These are phyloP conservation scores for Scrobipalpa costella DNA, from an alignment of 2,888 invertebrate species.

Conservation along the genomic window DNA sequence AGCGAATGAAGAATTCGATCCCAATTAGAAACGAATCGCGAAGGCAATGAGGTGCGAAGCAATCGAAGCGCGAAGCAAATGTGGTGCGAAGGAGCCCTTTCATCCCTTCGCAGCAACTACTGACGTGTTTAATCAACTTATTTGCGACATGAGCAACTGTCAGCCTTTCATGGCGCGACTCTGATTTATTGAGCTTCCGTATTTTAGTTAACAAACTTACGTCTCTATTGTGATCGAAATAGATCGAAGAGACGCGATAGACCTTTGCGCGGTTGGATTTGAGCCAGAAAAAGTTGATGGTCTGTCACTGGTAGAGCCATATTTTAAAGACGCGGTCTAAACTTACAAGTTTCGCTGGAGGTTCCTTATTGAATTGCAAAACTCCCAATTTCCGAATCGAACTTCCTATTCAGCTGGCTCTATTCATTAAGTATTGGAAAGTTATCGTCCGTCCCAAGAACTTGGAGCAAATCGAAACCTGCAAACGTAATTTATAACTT, in stretches of 20 bases:
- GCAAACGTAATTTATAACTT: constrained; percentile 30
- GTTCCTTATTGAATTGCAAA: constrained; percentile 1
- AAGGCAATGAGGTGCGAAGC: constrained; percentile 19
- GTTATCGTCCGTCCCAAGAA: constrained; percentile 9
- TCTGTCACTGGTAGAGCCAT: neutral
- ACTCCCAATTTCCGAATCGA: constrained; percentile 10
- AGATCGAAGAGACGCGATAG: constrained; percentile 11
- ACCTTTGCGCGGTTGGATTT: neutral
- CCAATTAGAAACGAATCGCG: constrained; percentile 65
- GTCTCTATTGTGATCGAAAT: constrained; percentile 11
- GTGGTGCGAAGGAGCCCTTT: constrained; percentile 57
- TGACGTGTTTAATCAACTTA: constrained; percentile 46
- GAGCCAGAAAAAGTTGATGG: constrained; percentile 12
- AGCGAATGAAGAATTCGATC: constrained; percentile 51
- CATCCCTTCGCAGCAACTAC: constrained; percentile 38
- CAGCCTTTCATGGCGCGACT: constrained; percentile 25
- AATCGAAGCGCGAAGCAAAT: constrained; percentile 47
- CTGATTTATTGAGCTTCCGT: constrained; percentile 27
- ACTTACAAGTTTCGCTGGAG: neutral
- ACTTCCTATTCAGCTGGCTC: constrained; percentile 16
- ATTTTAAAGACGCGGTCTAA: neutral
- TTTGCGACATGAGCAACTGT: constrained; percentile 23
- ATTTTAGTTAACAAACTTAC: constrained; percentile 8
- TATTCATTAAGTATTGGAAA: constrained; percentile 21
- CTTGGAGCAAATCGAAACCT: constrained; percentile 26